Base-by-base conservation (phyloP, 2,888 invertebrate genomes). In the Hydrotaea diabolus region DNA sequence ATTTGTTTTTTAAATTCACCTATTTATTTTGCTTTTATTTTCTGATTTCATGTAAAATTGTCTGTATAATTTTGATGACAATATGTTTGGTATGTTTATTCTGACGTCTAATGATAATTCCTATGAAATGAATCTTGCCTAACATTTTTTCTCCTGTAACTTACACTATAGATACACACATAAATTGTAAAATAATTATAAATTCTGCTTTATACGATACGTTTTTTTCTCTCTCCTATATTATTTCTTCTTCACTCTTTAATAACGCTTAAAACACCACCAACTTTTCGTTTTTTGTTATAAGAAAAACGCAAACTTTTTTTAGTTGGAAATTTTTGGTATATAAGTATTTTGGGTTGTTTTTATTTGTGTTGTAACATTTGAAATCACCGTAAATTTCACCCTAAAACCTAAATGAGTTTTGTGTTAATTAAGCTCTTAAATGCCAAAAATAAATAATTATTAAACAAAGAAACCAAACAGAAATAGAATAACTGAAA, bases 141-240 rank as follows among this genome's bases (percentile, higher is more conserved):
- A 66, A 9, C 66, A 43, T 66, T 17, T 62, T 62, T 15, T 31
- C 36, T 39, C 17, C n/a, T 66, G 21, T 66, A 64, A 64, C 64
- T 36, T 36, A 36, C 39, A 39, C 19, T 43, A 69, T 19, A n/a
- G n/a, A 21, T 55, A 21, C 23, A 55, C 43, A 26, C 17, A 62
- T 26, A 31, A 13, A 31, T 59, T 83, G 74, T 77, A 77, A 83
- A 64, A 75, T 74, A 80, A 62, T 46, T 39, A 76, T 72, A 64
- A 76, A 55, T 83, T 80, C 80, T 75, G 83, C 84, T 84, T 84
- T 79, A 84, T 76, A 66, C 23, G 5, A 69, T 69, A 17, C 31
- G 39, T 66, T 69, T 46, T 69, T 13, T 39, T 8, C 39, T 66
- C 31, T 19, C 23, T 46, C 46, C 43, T 23, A 21, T 69, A 69